These are phyloP conservation scores for Poeciliopsis gracilis DNA, from an alignment of 2,797 vertebrate species.

Conservation along the genomic window DNA sequence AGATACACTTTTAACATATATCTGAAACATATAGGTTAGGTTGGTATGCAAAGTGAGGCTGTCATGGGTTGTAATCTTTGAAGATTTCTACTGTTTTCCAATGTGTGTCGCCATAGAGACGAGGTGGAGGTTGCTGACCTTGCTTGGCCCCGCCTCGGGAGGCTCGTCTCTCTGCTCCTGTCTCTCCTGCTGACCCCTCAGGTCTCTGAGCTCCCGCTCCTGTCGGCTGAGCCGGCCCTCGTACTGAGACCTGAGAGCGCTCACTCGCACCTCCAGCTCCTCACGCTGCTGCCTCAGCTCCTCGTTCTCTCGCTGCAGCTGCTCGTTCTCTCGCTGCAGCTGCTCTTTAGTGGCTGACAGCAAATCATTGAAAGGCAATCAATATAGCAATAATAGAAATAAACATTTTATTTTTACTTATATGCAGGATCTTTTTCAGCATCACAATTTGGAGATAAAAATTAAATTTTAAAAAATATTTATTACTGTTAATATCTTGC, in stretches of 20 bases:
- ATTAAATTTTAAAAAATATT: no score
- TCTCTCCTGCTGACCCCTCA: slow-evolving; percentile 92
- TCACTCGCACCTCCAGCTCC: slow-evolving; percentile 93
- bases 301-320: slow-evolving; percentile 91
- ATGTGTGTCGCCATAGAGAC: neutral
- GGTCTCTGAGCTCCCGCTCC: slow-evolving; percentile 89
- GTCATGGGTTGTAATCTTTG: neutral
- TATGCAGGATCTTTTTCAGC: no score
- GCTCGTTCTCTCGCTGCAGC: slow-evolving; percentile 91
- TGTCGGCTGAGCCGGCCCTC: slow-evolving; percentile 93
- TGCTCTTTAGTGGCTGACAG: slow-evolving; percentile 87
- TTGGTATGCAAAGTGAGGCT: neutral
- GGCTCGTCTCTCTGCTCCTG: slow-evolving; percentile 93
- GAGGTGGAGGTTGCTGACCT: slow-evolving; percentile 74
- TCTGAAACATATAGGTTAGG: neutral
- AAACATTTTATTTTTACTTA: neutral
- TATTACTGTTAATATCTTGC: no score
- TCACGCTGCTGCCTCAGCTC: slow-evolving; percentile 95
- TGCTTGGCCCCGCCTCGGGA: slow-evolving; percentile 85
- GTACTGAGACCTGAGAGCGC: slow-evolving; percentile 95
- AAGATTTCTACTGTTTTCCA: neutral
- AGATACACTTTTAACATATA: neutral
- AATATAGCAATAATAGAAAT: neutral
- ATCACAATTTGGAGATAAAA: no score
- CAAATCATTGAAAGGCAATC: neutral